Conservation (phyloP, 2,797 vertebrate genomes). For the Margarornis squamiger region DNA sequence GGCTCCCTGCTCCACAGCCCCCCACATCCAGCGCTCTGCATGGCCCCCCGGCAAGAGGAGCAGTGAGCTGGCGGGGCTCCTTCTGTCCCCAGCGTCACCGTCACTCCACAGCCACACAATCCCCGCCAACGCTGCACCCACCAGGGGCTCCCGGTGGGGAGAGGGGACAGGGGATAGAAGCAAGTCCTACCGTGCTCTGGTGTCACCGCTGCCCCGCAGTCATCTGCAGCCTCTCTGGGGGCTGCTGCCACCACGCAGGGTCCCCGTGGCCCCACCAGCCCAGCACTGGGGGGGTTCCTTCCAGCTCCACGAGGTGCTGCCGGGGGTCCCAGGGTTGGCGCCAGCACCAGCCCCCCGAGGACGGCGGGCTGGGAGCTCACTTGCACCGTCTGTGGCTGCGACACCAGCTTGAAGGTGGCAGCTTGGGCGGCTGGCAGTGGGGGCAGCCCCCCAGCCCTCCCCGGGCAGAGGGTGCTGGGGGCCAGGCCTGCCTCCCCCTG, state of each 20-base stretch:
- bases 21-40: accelerated
- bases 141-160: background rate
- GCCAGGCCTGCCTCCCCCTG: constrained; percentile 59
- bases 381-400: constrained; percentile 72
- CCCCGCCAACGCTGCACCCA: accelerated
- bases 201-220: background rate
- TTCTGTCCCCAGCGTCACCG: accelerated
- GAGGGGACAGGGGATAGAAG: background rate
- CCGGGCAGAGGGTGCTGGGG: background rate
- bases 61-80: background rate
- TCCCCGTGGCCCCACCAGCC: background rate
- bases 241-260: background rate
- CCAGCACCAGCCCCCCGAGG: background rate
- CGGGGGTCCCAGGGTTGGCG: background rate
- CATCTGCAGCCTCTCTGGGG: background rate
- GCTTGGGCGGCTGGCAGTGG: constrained; percentile 53
- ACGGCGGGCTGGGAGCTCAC: constrained; percentile 32
- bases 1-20: accelerated
- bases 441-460: background rate
- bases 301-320: background rate
- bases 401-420: constrained; percentile 63
- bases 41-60: background rate
- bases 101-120: accelerated
- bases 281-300: accelerated
- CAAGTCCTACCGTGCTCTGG: constrained; percentile 49